Conservation (phyloP, 2,888 invertebrate genomes). For the Coelopa pilipes region DNA sequence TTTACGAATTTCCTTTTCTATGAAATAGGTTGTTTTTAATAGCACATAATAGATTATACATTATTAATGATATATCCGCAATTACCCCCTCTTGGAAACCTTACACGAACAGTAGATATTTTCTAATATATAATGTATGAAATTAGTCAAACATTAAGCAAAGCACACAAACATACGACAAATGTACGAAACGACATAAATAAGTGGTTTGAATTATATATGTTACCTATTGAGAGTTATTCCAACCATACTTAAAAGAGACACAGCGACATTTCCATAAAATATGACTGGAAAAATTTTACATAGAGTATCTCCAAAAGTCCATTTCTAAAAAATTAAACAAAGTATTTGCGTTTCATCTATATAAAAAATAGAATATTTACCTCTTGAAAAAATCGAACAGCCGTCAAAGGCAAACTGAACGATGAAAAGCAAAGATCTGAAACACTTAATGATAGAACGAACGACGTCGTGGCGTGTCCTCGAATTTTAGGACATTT, state of each 20-base stretch:
- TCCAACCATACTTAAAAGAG: constrained; percentile 88
- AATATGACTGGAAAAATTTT: constrained; percentile 88
- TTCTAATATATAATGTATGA: no score
- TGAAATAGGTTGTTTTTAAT: no score
- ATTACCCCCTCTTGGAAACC: no score
- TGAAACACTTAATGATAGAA: constrained; percentile 85
- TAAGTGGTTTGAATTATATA: no score
- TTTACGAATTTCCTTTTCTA: no score
- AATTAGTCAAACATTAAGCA: no score
- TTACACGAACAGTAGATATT: no score
- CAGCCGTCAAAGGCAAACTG: constrained; percentile 85
- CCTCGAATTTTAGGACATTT: constrained; percentile 81
- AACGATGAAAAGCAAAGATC: constrained; percentile 87
- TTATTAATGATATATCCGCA: no score
- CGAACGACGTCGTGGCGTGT: constrained; percentile 89
- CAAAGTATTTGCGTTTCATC: background rate
- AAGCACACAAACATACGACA: no score
- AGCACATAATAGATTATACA: no score
- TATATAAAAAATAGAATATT: constrained; percentile 30
- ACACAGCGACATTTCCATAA: constrained; percentile 90
- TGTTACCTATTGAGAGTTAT: constrained; percentile 86
- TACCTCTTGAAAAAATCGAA: constrained; percentile 81
- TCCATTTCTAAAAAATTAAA: constrained; percentile 75
- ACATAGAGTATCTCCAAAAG: constrained; percentile 80
- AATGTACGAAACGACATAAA: no score